Evolutionary conservation across 2,113 vertebrate genomes (phyloP).

Genomic region (Elanus axillaris): DNA sequence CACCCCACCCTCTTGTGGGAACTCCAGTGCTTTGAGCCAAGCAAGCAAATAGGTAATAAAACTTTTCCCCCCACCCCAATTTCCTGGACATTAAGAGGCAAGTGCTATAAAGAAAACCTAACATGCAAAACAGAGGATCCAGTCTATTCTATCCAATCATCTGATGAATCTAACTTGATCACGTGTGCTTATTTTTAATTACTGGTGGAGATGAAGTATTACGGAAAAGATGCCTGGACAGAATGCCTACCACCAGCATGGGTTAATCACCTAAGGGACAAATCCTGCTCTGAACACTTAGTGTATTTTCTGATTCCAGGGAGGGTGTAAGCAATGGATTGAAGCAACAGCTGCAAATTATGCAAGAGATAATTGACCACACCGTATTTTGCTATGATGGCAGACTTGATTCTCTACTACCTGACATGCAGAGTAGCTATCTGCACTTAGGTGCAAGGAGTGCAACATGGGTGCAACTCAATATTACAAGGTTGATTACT

Average conservation of each 20-base stretch:
- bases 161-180: background rate
- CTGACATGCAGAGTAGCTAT: background rate
- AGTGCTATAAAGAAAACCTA: background rate
- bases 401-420: background rate
- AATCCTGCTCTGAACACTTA: background rate
- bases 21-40: background rate
- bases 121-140: background rate
- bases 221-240: background rate
- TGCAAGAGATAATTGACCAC: background rate
- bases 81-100: background rate
- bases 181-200: background rate
- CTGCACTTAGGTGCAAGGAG: background rate
- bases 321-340: background rate
- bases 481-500: background rate
- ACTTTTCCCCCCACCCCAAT: accelerated
- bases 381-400: background rate
- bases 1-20: background rate
- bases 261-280: background rate
- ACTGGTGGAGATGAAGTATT: background rate
- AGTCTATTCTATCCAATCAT: background rate
- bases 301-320: background rate
- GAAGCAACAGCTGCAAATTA: background rate
- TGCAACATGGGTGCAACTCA: background rate
- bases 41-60: background rate
- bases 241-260: background rate